phyloP scores from a whole-genome alignment of 2,888 invertebrate species.

The Leptodirus hochenwartii region DNA sequence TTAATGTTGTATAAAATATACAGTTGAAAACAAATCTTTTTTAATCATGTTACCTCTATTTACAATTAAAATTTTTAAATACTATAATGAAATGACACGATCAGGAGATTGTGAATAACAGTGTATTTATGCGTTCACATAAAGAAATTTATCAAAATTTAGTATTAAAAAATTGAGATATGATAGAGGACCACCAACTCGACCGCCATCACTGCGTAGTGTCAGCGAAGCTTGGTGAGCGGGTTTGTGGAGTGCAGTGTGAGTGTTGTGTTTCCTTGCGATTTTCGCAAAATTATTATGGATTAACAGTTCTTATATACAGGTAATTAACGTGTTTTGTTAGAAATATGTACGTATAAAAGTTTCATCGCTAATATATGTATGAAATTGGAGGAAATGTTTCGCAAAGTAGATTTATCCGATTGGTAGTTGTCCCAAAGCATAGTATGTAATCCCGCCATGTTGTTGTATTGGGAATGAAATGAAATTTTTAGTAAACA shows the following conservation, averaged over 20 bases:
- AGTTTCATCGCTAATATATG: background rate
- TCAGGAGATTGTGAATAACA: too few species aligned
- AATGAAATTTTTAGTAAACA: constrained; percentile 19
- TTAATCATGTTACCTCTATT: too few species aligned
- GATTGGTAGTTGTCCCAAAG: constrained; percentile 25
- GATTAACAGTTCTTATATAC: constrained; percentile 27
- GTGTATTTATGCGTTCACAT: background rate
- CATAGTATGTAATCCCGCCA: constrained; percentile 40
- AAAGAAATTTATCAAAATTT: background rate
- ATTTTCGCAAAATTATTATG: constrained; percentile 29
- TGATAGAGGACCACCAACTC: constrained; percentile 9
- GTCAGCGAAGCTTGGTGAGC: constrained; percentile 27
- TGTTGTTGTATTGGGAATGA: constrained; percentile 45
- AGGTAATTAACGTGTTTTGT: constrained; percentile 22
- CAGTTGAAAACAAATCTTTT: too few species aligned
- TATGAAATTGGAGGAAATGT: too few species aligned
- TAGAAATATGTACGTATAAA: constrained; percentile 12
- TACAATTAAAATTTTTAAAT: too few species aligned
- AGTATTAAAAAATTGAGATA: background rate
- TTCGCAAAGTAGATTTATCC: too few species aligned
- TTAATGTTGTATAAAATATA: too few species aligned
- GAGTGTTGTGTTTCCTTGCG: constrained; percentile 29
- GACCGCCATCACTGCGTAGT: constrained; percentile 27
- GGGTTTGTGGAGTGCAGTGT: constrained; percentile 28
- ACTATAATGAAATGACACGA: too few species aligned